phyloP scores from a whole-genome alignment of 2,888 invertebrate species.

The Chromoteleia sp. region DNA sequence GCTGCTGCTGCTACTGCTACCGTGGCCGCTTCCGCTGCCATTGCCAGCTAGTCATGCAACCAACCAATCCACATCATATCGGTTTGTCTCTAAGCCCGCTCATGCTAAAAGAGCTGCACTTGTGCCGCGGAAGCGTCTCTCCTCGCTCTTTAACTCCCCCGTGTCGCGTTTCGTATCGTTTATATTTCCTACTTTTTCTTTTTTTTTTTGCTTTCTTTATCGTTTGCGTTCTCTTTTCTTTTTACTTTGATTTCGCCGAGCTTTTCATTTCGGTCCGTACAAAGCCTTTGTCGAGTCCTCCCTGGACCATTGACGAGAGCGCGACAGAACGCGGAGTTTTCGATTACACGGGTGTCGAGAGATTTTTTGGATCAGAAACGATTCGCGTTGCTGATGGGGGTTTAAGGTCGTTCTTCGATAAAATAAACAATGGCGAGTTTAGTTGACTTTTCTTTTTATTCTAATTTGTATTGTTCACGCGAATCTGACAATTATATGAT shows the following conservation, averaged over 20 bases:
- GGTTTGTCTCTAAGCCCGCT: constrained; percentile 76
- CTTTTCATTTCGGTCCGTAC: not conserved
- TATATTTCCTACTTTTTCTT: not conserved
- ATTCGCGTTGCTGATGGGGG: not conserved
- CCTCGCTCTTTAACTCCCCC: constrained; percentile 23
- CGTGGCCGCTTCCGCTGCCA: constrained; percentile 77
- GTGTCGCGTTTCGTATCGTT: constrained; percentile 6
- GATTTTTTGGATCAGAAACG: not conserved
- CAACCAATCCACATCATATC: constrained; percentile 81
- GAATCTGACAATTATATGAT: no score
- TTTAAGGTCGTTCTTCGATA: not conserved
- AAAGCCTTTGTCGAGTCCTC: constrained; percentile 14
- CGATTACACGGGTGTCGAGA: constrained; percentile 6
- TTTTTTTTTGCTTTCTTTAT: not conserved
- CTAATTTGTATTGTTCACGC: no score
- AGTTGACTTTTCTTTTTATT: no score
- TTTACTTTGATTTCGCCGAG: not conserved
- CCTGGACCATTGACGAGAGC: constrained; percentile 22
- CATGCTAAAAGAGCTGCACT: constrained; percentile 65
- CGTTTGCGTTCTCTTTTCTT: not conserved
- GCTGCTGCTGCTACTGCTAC: constrained; percentile 77
- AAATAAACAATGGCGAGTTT: no score
- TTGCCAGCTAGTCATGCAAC: constrained; percentile 83
- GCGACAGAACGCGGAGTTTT: constrained; percentile 3
- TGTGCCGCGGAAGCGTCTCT: constrained; percentile 51